phyloP scores from a whole-genome alignment of 2,797 vertebrate species.

The Botia kubotai region DNA sequence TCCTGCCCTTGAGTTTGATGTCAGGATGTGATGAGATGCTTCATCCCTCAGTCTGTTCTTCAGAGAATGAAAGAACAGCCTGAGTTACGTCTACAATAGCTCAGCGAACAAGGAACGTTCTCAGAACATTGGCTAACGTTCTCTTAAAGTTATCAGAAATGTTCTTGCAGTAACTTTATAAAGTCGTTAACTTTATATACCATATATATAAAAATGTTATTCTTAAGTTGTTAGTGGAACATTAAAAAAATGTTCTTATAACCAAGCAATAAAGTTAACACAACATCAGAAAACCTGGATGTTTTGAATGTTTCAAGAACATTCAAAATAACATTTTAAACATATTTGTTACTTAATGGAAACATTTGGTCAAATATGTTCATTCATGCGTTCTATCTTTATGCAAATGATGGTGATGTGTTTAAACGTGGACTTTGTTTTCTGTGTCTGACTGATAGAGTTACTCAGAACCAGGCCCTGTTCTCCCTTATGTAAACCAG shows the following conservation, averaged over 20 bases:
- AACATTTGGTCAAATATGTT: not conserved
- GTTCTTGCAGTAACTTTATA: not conserved
- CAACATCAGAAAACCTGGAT: too few species aligned
- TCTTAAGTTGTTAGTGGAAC: too few species aligned
- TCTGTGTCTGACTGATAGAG: not conserved
- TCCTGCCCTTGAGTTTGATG: constrained; percentile 11
- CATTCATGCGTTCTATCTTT: constrained; percentile 24
- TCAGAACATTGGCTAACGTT: too few species aligned
- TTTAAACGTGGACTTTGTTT: constrained; percentile 25
- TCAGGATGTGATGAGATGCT: not conserved
- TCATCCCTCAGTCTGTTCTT: constrained; percentile 15
- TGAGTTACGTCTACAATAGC: not conserved
- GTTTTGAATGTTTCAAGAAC: too few species aligned
- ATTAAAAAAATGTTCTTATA: too few species aligned
- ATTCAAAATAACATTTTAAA: too few species aligned
- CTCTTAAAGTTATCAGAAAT: too few species aligned
- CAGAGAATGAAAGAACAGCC: constrained; percentile 25
- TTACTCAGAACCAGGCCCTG: not conserved
- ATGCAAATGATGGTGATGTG: constrained; percentile 41
- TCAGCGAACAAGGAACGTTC: not conserved
- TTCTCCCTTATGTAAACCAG: not conserved
- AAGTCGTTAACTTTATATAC: too few species aligned
- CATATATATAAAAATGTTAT: too few species aligned
- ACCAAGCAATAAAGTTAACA: too few species aligned
- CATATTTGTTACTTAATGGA: too few species aligned